Conservation (phyloP, 2,113 vertebrate genomes). For the Indri indri region DNA sequence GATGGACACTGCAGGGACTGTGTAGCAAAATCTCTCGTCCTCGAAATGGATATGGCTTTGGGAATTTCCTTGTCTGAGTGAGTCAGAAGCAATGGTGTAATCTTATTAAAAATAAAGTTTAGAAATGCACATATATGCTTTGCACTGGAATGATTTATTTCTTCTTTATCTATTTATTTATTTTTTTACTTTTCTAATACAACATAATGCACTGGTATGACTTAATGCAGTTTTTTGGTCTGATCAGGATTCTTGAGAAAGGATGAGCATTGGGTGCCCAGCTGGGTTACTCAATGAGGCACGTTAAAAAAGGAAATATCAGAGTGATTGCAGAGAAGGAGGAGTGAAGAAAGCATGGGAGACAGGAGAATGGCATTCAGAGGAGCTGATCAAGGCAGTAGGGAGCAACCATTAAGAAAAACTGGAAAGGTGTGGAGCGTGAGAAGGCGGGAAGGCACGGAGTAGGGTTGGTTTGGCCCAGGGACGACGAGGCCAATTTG, state of each 20-base stretch:
- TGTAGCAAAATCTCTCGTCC: neutral
- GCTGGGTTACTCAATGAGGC: neutral
- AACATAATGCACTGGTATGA: too few species aligned
- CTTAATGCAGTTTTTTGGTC: neutral
- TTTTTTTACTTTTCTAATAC: too few species aligned
- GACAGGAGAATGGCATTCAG: neutral
- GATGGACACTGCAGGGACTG: neutral
- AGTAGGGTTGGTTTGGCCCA: neutral
- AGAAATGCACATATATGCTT: neutral
- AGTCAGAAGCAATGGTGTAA: neutral
- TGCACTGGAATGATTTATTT: neutral
- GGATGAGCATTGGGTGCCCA: neutral
- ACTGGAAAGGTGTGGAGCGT: neutral
- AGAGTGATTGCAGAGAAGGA: neutral
- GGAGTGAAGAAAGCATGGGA: neutral
- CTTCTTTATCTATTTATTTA: too few species aligned
- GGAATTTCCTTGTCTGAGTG: neutral
- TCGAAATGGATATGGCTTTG: neutral
- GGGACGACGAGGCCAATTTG: neutral
- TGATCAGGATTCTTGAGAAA: neutral
- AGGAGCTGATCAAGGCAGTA: neutral
- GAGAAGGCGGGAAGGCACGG: neutral
- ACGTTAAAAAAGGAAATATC: neutral
- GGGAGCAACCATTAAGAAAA: neutral
- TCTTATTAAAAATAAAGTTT: neutral